phyloP scores from a whole-genome alignment of 2,797 vertebrate genomes.

The Rhincodon typus region DNA sequence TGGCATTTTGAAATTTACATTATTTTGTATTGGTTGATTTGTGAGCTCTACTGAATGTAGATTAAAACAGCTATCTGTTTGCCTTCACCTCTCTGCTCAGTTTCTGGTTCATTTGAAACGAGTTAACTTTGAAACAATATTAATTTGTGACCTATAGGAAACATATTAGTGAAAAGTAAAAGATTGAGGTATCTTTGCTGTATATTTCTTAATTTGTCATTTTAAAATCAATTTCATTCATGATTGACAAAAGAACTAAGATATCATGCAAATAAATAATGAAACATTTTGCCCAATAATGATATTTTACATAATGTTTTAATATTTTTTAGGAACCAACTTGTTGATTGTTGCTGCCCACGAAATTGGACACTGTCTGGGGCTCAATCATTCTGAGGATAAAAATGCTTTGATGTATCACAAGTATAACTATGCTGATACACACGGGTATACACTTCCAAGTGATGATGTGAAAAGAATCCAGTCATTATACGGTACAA shows the following conservation, averaged over 20 bases:
- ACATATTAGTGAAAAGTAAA: not conserved
- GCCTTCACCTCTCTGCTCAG: not conserved
- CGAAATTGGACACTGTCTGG: constrained; percentile 28
- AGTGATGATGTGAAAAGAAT: not conserved
- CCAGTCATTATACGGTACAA: not conserved
- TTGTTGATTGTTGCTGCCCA: not conserved
- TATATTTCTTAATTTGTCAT: not conserved
- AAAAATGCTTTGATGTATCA: not conserved
- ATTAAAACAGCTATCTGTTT: not conserved
- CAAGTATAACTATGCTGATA: not conserved
- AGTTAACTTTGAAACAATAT: not conserved
- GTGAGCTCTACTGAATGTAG: not conserved
- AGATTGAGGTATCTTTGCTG: not conserved
- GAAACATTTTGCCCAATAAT: not conserved
- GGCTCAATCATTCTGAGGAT: not conserved
- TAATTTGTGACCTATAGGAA: not conserved
- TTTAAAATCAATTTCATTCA: constrained; percentile 9
- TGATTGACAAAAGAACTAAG: not conserved
- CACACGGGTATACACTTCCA: constrained; percentile 32
- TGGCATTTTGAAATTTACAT: not conserved
- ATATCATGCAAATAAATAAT: not conserved
- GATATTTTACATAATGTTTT: not conserved
- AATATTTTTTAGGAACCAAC: constrained; percentile 15
- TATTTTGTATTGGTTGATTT: not conserved
- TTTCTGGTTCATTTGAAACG: not conserved